Percentiles rank a stretch among this genome's conserved stretches.
Conservation (phyloP, 1,140 invertebrate genomes). For the Magallana angulata region DNA sequence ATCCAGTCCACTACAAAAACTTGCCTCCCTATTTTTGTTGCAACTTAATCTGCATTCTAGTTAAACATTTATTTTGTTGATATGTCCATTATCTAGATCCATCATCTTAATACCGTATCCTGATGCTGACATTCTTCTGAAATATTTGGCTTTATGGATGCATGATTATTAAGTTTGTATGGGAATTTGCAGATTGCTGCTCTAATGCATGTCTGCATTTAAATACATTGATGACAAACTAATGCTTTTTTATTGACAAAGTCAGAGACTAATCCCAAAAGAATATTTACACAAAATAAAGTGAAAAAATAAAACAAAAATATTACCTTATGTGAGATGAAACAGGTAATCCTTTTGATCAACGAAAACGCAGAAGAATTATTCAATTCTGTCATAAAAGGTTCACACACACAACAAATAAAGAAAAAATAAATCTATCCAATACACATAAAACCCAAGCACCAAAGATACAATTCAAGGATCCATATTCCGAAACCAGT, state of each 20-base stretch:
- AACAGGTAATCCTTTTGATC: neutral
- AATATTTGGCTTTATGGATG: too few species aligned
- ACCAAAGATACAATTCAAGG: neutral
- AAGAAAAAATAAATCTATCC: neutral
- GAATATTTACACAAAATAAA: neutral
- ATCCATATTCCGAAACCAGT: conserved; percentile 9
- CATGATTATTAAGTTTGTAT: too few species aligned
- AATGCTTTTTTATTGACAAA: neutral
- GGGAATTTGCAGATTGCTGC: too few species aligned
- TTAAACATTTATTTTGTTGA: too few species aligned
- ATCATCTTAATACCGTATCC: too few species aligned
- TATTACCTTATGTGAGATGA: neutral
- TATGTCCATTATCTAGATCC: too few species aligned
- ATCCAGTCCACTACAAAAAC: neutral
- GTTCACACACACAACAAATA: neutral
- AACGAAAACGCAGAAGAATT: neutral
- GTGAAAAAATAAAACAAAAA: neutral
- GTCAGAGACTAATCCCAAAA: neutral
- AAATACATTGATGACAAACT: too few species aligned
- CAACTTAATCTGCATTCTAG: too few species aligned
- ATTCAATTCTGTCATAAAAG: conserved; percentile 19
- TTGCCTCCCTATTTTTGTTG: too few species aligned
- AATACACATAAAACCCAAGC: neutral
- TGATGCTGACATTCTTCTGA: too few species aligned
- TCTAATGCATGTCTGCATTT: too few species aligned